Base-by-base conservation (phyloP, 2,888 invertebrate species). In the Euclidia mi region DNA sequence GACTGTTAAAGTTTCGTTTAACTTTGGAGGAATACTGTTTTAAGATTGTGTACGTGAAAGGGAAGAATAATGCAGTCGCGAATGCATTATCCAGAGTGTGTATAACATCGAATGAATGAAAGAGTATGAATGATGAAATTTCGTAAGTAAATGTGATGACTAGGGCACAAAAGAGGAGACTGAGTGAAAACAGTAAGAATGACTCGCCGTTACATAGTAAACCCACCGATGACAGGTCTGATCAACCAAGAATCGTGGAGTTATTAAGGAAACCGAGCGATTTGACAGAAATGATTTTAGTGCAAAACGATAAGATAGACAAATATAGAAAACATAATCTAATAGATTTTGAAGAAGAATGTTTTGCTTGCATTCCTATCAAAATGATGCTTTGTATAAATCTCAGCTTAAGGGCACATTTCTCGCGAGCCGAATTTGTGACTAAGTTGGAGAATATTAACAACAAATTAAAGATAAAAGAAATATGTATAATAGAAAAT, bases 241-340 rank as follows among this genome's bases (percentile, higher is more conserved):
- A 40, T 40, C 20, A 40, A 2, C 38, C 38, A n/a, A 15, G 15
- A 15, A 20, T 40, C 20, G 38, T 40, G 18, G 38, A 18, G 4
- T 9, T 37, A 9, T n/a, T 20, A n/a, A 40, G 15, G n/a, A 40
- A 20, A 40, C 18, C 38, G n/a, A 20, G n/a, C n/a, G n/a, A 40
- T 40, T 40, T 2, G 3, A n/a, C 6, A 18, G 38, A 40, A n/a
- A 18, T 40, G 37, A 17, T 37, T 31, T n/a, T 31, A 11, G 31
- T 31, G 2, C 3, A 31, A 31, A 31, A 31, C 3, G 12, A 34
- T 34, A 34, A 3, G 7, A 3, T 15, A 2, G 12, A 37, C 12
- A 9, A 15, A 15, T 7, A 37, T 15, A 2, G 6, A 15, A 37
- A 2, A 37, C 6, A 7, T 12, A 15, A 37, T 37, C 12, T 34